A percentile compares a stretch with the other conserved stretches of the same genome.
These are phyloP conservation scores for Nephrotoma appendiculata DNA, from an alignment of 2,888 invertebrate species.

Conservation along the genomic window DNA sequence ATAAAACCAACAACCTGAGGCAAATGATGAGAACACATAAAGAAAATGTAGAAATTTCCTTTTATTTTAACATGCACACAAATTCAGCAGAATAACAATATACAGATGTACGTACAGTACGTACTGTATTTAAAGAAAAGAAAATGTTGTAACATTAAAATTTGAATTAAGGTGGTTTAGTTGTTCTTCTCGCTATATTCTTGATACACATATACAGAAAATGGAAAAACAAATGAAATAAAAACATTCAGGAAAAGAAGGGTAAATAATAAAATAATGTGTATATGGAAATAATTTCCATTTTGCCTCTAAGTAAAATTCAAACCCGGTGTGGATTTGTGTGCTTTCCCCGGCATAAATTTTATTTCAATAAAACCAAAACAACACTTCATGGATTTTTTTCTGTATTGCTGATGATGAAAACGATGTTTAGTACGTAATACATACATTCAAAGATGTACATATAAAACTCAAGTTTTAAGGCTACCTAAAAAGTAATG, in stretches of 20 bases:
- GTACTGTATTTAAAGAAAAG: not conserved
- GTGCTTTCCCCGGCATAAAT: too few species aligned
- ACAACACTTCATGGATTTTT: not conserved
- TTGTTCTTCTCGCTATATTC: not conserved
- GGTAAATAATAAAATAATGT: not conserved
- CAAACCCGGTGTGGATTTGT: not conserved
- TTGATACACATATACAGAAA: not conserved
- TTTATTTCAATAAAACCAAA: not conserved
- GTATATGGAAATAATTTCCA: not conserved
- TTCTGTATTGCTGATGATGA: not conserved
- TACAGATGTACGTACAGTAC: not conserved
- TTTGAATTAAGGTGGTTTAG: not conserved
- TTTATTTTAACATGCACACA: not conserved
- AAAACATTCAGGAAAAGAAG: not conserved
- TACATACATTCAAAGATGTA: not conserved
- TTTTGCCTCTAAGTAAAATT: not conserved
- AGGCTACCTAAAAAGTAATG: not conserved
- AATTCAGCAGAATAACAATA: not conserved
- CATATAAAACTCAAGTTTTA: not conserved
- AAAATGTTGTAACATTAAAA: not conserved
- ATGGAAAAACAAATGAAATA: not conserved
- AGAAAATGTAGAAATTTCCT: not conserved
- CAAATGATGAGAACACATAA: not conserved
- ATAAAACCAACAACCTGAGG: not conserved
- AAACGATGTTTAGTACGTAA: not conserved